These are phyloP conservation scores for Onychostruthus taczanowskii DNA, from an alignment of 2,113 vertebrate species.

Conservation along the genomic window DNA sequence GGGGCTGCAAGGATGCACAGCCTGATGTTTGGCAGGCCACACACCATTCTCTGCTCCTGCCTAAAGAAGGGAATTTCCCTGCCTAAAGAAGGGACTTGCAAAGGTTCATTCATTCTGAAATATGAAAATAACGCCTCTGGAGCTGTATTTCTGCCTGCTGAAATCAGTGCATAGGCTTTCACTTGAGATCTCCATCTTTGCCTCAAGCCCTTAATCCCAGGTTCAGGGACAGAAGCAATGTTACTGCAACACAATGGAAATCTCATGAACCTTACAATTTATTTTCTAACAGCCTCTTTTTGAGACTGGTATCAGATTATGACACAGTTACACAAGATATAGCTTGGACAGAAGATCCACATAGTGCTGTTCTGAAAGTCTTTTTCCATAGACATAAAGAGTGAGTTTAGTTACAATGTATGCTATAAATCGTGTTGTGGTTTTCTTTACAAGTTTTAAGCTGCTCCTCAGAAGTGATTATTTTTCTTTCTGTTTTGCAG, in stretches of 20 bases:
- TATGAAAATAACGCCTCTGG: neutral
- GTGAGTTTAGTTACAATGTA: neutral
- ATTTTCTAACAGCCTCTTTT: neutral
- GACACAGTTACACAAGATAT: neutral
- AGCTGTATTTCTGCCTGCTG: neutral
- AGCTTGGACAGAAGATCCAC: neutral
- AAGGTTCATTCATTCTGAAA: neutral
- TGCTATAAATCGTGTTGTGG: neutral
- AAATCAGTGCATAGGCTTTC: neutral
- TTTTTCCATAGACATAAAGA: neutral
- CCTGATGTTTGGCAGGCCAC: rapidly evolving
- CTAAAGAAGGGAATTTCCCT: neutral
- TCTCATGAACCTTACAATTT: neutral
- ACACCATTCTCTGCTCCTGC: neutral
- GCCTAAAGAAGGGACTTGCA: neutral
- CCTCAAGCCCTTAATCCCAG: neutral
- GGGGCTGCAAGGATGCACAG: neutral
- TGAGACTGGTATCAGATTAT: neutral
- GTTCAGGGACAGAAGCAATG: neutral
- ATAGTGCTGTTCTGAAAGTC: neutral
- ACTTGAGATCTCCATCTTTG: neutral
- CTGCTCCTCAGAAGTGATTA: neutral
- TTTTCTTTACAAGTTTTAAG: neutral
- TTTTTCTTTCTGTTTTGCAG: neutral
- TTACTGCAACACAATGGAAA: neutral